Base-by-base conservation (phyloP, 2,888 invertebrate species). In the Lobophora halterata region DNA sequence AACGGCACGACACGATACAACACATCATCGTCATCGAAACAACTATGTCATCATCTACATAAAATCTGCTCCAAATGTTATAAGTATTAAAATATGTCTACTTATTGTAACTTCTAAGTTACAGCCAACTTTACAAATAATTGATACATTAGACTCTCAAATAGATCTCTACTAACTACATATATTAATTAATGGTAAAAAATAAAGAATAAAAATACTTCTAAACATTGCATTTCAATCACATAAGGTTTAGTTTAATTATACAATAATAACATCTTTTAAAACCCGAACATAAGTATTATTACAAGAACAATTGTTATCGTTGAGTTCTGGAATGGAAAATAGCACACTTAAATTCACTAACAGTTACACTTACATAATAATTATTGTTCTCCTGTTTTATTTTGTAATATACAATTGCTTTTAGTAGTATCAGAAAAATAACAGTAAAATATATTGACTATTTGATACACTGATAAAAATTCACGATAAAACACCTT, bases 121-220 rank as follows among this genome's bases (percentile, higher is more conserved):
- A 87, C 87, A 87, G 87, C 86, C 86, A 82, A 86, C 85, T 86
- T 87, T 86, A 87, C 87, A 86, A 87, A 87, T 87, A 86, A 87
- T 87, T 86, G 86, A 87, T 87, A 87, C 86, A 86, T 87, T 87
- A 87, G 82, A 86, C 87, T 87, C 86, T 86, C 87, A 83, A 85
- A 87, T 86, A 87, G 85, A 87, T 85, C 85, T 86, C 87, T 87
- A 86, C 83, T 83, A 83, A 85, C 85, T 86, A 53, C 53, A 53
- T 53, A 53, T 52, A 73, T 77, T 73, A 70, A 81, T 86, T 87
- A 86, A 85, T 86, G 86, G 85, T 85, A 86, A 86, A 86, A 83
- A 86, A 86, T 86, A 87, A 87, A 83, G 79, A 86, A 86, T 86
- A 87, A 87, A 69, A 87, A 87, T 87, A 87, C 87, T 87, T 86